Percentiles rank a stretch among this genome's conserved stretches.
These are phyloP conservation scores for Illadopsis cleaveri DNA, from an alignment of 2,113 vertebrate genomes.

Conservation along the genomic window DNA sequence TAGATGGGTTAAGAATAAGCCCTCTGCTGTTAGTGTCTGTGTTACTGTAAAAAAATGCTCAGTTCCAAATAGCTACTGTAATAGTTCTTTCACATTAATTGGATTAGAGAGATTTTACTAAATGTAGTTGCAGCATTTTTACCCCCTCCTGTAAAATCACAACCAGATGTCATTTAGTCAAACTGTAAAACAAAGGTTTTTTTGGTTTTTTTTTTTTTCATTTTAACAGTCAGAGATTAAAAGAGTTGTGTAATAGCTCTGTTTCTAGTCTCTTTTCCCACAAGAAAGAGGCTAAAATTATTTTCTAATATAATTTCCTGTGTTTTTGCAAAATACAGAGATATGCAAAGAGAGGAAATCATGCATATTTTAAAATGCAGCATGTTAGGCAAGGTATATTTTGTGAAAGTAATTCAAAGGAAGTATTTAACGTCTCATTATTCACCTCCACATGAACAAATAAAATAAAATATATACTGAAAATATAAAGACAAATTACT, in stretches of 20 bases:
- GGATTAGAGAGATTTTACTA: constrained; percentile 44
- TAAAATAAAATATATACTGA: background rate
- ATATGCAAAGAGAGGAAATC: background rate
- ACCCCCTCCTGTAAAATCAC: background rate
- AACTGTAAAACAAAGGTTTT: constrained; percentile 40
- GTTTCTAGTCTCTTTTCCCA: constrained; percentile 22
- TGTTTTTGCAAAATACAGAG: background rate
- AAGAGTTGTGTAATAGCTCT: background rate
- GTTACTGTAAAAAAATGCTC: constrained; percentile 1
- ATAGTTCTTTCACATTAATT: background rate
- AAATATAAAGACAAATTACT: background rate
- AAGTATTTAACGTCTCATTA: background rate
- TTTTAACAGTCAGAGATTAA: constrained; percentile 55
- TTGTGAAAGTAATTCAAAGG: background rate
- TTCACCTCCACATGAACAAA: background rate
- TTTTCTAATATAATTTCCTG: constrained; percentile 44
- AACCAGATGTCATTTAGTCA: constrained; percentile 2
- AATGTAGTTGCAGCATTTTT: background rate
- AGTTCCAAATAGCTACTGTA: background rate
- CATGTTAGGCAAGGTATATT: background rate
- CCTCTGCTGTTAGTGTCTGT: background rate
- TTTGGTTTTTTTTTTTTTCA: constrained; percentile 8
- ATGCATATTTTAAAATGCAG: background rate
- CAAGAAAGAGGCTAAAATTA: constrained; percentile 29
- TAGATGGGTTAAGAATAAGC: background rate